A percentile compares a stretch with the other conserved stretches of the same genome.
Evolutionary conservation across 1,140 invertebrate species (phyloP).

Genomic region (Ostrea edulis): DNA sequence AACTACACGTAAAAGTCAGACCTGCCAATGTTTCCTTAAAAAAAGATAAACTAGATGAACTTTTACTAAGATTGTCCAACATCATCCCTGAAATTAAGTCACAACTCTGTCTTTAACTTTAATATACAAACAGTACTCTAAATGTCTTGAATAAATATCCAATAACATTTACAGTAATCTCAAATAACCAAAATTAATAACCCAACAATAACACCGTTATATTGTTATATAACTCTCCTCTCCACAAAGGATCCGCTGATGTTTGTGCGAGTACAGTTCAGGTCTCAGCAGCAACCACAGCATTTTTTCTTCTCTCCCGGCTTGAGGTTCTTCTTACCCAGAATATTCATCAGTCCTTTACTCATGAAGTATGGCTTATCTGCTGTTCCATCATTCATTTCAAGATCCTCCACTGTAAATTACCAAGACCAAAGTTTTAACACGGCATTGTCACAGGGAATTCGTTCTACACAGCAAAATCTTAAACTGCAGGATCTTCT

Average conservation of each 20-base stretch:
- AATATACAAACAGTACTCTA: background rate
- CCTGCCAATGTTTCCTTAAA: too few species aligned
- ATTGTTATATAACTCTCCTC: background rate
- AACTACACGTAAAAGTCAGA: too few species aligned
- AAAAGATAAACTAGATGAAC: background rate
- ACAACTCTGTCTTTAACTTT: background rate
- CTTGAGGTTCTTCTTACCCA: constrained; percentile 81
- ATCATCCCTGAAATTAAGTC: background rate
- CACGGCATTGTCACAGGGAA: too few species aligned
- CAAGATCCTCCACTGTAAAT: constrained; percentile 93
- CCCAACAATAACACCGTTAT: background rate
- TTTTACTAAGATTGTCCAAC: background rate
- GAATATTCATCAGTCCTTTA: constrained; percentile 85
- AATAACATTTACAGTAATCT: background rate
- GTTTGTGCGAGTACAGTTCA: background rate
- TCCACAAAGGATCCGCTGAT: background rate
- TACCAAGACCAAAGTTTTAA: background rate
- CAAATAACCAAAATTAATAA: background rate
- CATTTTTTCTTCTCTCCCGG: constrained; percentile 51
- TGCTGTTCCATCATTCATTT: constrained; percentile 94
- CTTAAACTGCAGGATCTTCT: too few species aligned
- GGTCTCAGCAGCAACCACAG: constrained; percentile 25
- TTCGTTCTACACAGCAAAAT: too few species aligned
- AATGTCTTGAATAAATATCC: background rate
- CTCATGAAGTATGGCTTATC: constrained; percentile 97